Evolutionary conservation across 2,797 vertebrate species (phyloP).

Genomic region (Clamator glandarius): DNA sequence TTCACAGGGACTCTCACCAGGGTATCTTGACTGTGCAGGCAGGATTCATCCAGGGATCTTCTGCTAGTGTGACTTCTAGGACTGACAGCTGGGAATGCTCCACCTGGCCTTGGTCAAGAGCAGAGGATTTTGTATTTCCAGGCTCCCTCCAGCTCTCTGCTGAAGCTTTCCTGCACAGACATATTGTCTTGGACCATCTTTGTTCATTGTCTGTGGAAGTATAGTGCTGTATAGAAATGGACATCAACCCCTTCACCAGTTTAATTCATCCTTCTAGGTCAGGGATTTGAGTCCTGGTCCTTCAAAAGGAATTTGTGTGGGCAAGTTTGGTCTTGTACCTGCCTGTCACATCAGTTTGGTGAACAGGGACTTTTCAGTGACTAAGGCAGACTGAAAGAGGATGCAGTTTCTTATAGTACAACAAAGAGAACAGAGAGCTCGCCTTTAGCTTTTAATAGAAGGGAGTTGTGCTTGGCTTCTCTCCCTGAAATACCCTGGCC

Average conservation of each 20-base stretch:
- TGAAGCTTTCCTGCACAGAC: background rate
- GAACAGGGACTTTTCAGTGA: background rate
- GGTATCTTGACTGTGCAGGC: background rate
- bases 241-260: background rate
- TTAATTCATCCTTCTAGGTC: background rate
- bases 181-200: background rate
- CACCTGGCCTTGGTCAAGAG: background rate
- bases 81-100: too few relatives aligned
- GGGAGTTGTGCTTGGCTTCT: background rate
- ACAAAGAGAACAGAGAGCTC: background rate
- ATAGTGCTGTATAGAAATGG: background rate
- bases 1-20: background rate
- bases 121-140: background rate
- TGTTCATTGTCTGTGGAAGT: fast-evolving
- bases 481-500: background rate
- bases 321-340: background rate
- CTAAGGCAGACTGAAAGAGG: background rate
- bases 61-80: background rate
- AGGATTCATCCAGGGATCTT: background rate
- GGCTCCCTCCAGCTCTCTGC: background rate
- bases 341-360: background rate
- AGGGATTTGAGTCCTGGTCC: background rate
- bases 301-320: background rate
- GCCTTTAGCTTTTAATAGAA: background rate
- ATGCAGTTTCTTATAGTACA: background rate